Evolutionary conservation across 2,888 invertebrate genomes (phyloP), one percentile per base, ranked within the genome.

Genomic region (Hemicrepidius hirtus): DNA sequence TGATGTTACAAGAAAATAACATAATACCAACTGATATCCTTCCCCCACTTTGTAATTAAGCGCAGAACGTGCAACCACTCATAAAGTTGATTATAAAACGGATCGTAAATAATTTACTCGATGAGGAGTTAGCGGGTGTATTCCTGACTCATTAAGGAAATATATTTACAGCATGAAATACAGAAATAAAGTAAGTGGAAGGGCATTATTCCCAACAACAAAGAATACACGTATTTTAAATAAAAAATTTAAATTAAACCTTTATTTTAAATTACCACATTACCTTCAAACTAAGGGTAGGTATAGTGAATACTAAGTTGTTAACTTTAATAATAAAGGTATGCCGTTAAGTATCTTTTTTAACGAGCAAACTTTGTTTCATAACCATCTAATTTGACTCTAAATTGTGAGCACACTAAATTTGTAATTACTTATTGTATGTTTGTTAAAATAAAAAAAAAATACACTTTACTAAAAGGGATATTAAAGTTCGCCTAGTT

Each of bases 71-170:
- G 46, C 68, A 73, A 73, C 65, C 68, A 69, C 65, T 73, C 68
- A 65, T 71, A 67, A 73, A 68, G 64, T 73, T 73, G 68, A 68
- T 68, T 69, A 69, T 66, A 69, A 69, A 73, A 68, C 60, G 55
- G 55, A 65, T 69, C 68, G 68, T 68, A 73, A 68, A 73, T 72
- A 65, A 73, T 73, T 73, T 69, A 69, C 59, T 60, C 60, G 73
- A 68, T 69, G 68, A 72, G 53, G 66, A 73, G 59, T 73, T 60
- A 60, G 60, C 57, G 69, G 60, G 60, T 72, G 55, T 68, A 68
- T 64, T 68, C 60, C 37, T 28, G 20, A 35, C 57, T 64, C 72
- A 59, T 68, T 72, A 68, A 63, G 20, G 57, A 63, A 68, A 68
- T 64, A 60, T 68, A 68, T 63, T 59, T 72, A 63, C 64, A 68